Evolutionary conservation across 35 echinoderm and acorn worm genomes (phyloP), one percentile per base, ranked within the genome.

Genomic region (Patiria miniata): DNA sequence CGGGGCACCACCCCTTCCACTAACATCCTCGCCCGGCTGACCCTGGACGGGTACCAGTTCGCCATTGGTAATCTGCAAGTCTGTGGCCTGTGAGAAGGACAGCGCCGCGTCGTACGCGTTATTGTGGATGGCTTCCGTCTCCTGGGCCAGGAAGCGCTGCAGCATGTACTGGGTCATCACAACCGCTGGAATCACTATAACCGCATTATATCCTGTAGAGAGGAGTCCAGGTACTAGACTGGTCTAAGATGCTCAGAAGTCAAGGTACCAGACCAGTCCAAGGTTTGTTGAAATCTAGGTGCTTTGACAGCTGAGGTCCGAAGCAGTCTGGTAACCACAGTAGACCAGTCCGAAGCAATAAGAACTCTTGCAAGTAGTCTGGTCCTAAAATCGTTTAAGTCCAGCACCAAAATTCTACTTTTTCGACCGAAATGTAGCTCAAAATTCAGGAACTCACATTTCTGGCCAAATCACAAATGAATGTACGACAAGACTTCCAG

Each of bases 161-260:
- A 73, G 2, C 29, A 73, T 73, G 65, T 73, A 73, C 65, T 73
- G 65, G 65, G 65, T 73, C 65, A 73, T 73, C 26, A 73, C 65
- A 73, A 73, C 26, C 34, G 9, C 14, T 0, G n/a, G 4, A 47
- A 34, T 32, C 26, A 36, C 26, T 12, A 7, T 73, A 73, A 30
- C 7, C 21, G 10, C 65, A 73, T 73, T 28, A 73, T 73, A 18
- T 14, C 29, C 14, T 73, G 65, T 23, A 32, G 21, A 73, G 65
- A 28, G 4, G 12, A 73, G 19, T 30, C 65, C 34, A 14, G 65
- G 65, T 14, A 73, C 26, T 26, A 60, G 2, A 60, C 17, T n/a
- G 28, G 57, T 26, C n/a, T n/a, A n/a, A n/a, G n/a, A 60, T 60
- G 57, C 57, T 60, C 19, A 60, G 57, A 30, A 73, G 65, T 73